phyloP scores from a whole-genome alignment of 92 coral and sea anemone genomes.

The Phenganax marumi region DNA sequence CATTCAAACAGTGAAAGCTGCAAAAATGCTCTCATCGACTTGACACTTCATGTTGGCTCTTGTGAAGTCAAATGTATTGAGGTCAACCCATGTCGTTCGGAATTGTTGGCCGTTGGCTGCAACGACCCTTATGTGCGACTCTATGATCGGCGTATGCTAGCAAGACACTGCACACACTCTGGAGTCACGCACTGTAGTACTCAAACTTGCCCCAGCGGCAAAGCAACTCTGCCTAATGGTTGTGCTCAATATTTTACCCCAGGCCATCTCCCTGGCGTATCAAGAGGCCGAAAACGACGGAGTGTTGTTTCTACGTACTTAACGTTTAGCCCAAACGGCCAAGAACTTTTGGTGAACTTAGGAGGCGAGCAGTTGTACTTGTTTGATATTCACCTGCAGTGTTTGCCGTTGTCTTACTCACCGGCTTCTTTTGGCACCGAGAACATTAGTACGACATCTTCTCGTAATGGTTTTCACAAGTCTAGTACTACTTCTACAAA shows the following conservation, averaged over 20 bases:
- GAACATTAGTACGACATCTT: neutral
- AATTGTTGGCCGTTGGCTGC: slow-evolving; percentile 88
- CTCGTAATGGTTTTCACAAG: slow-evolving; percentile 58
- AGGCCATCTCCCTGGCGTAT: slow-evolving; percentile 83
- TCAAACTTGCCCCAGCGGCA: slow-evolving; percentile 50
- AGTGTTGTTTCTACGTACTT: slow-evolving; percentile 84
- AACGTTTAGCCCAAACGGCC: slow-evolving; percentile 81
- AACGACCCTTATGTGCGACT: slow-evolving; percentile 93
- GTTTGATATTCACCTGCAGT: slow-evolving; percentile 69
- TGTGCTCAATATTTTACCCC: slow-evolving; percentile 96
- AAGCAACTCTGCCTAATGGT: slow-evolving; percentile 70
- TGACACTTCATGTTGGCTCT: slow-evolving; percentile 78
- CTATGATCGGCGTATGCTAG: slow-evolving; percentile 89
- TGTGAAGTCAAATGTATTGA: slow-evolving; percentile 94
- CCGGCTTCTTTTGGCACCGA: slow-evolving; percentile 23
- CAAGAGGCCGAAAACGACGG: slow-evolving; percentile 68
- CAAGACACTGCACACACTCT: slow-evolving; percentile 60
- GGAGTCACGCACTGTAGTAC: slow-evolving; percentile 43
- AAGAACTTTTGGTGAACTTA: slow-evolving; percentile 79
- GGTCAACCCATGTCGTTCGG: slow-evolving; percentile 85
- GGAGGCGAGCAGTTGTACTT: slow-evolving; percentile 96
- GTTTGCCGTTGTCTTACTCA: slow-evolving; percentile 62
- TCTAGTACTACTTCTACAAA: slow-evolving; percentile 70
- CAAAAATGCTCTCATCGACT: slow-evolving; percentile 82
- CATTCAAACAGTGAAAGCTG: slow-evolving; percentile 85